Evolutionary conservation across 2,888 invertebrate genomes (phyloP).

Genomic region (Lasioglossum vierecki): DNA sequence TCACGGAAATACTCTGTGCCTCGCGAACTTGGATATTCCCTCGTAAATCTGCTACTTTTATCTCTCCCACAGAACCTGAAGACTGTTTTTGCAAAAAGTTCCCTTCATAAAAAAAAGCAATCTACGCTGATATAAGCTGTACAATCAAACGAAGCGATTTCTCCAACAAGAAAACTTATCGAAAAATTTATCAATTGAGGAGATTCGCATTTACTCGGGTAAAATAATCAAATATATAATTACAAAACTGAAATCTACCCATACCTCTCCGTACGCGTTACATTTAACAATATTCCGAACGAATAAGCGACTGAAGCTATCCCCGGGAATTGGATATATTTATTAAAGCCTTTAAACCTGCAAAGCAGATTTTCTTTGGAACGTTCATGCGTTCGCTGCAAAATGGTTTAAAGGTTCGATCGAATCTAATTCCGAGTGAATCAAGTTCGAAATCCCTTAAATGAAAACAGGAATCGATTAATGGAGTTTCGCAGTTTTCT

Average conservation of each 20-base stretch:
- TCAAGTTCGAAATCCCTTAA: not conserved
- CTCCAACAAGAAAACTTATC: not conserved
- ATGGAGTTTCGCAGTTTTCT: constrained; percentile 16
- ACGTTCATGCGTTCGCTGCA: not conserved
- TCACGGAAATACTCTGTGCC: not conserved
- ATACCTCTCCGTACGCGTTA: not conserved
- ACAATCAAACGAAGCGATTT: not conserved
- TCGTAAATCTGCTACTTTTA: not conserved
- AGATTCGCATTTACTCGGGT: not conserved
- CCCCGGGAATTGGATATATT: not conserved
- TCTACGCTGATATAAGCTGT: not conserved
- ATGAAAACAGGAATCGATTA: not conserved
- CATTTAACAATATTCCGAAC: not conserved
- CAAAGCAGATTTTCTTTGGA: not conserved
- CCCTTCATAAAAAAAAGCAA: not conserved
- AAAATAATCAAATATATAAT: not conserved
- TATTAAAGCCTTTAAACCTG: not conserved
- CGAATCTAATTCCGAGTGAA: not conserved
- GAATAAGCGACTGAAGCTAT: not conserved
- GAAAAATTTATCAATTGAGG: not conserved
- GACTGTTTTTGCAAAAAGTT: not conserved
- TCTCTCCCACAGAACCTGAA: not conserved
- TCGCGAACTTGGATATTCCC: not conserved
- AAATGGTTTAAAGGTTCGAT: not conserved
- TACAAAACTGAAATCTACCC: not conserved